Evolutionary conservation across 35 echinoderm and acorn worm species (phyloP).

Genomic region (Heliocidaris tuberculata): DNA sequence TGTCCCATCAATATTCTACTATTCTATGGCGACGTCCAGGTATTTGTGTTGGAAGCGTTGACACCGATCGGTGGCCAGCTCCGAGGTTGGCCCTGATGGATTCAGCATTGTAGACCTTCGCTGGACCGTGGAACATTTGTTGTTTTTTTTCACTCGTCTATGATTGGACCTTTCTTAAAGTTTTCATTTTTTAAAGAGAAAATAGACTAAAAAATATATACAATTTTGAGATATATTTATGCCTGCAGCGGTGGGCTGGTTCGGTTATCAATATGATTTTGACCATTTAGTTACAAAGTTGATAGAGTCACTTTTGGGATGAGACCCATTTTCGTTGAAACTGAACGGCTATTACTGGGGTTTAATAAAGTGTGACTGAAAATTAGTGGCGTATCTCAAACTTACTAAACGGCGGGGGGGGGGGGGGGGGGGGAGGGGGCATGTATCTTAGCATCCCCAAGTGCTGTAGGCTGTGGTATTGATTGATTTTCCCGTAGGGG

Average conservation of each 20-base stretch:
- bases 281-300: not conserved
- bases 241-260: not conserved
- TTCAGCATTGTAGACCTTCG: not conserved
- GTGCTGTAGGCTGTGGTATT: too few species aligned
- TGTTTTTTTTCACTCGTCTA: not conserved
- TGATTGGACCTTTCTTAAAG: not conserved
- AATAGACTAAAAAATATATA: not conserved
- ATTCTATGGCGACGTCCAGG: not conserved
- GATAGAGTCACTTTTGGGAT: not conserved
- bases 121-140: not conserved
- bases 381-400: too few species aligned
- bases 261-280: conserved; percentile 1
- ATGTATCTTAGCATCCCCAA: too few species aligned
- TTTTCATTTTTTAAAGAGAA: not conserved
- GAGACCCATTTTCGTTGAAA: not conserved
- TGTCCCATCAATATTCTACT: not conserved
- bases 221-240: not conserved
- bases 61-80: not conserved
- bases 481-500: too few species aligned
- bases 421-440: too few species aligned
- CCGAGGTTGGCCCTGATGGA: not conserved
- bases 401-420: too few species aligned
- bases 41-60: not conserved
- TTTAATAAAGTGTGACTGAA: too few species aligned
- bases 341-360: not conserved